Percentiles rank a stretch among this genome's conserved stretches.
Evolutionary conservation across 2,797 vertebrate genomes (phyloP).

Genomic region (Steatocranus sp.): DNA sequence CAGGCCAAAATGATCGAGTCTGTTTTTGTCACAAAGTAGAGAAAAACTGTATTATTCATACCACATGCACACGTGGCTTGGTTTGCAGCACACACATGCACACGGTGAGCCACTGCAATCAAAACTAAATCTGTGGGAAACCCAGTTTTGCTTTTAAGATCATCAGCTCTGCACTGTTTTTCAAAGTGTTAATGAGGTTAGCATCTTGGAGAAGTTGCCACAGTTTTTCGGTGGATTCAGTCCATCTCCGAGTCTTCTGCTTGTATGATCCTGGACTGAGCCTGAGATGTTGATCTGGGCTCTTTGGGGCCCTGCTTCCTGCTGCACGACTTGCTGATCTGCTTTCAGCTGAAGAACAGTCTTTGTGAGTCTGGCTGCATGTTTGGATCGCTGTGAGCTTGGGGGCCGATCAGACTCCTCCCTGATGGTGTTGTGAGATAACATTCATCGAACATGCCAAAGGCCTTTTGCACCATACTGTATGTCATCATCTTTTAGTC

Average conservation of each 20-base stretch:
- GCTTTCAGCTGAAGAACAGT: not conserved
- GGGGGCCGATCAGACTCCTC: not conserved
- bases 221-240: not conserved
- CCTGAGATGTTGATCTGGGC: not conserved
- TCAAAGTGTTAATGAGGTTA: not conserved
- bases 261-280: too few relatives aligned
- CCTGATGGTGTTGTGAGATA: not conserved
- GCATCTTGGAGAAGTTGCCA: not conserved
- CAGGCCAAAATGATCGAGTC: accelerated
- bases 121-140: not conserved
- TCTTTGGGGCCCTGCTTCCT: accelerated
- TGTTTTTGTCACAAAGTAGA: not conserved
- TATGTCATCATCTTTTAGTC: not conserved
- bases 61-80: not conserved
- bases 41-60: accelerated
- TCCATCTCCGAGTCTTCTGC: not conserved
- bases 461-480: not conserved
- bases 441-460: not conserved
- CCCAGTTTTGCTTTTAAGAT: not conserved
- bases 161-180: not conserved
- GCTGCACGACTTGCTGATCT: not conserved
- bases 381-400: too few relatives aligned
- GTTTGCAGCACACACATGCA: not conserved
- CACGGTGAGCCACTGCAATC: not conserved
- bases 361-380: not conserved